Conservation (phyloP, 2,113 vertebrate species). For the Gambusia holbrooki region DNA sequence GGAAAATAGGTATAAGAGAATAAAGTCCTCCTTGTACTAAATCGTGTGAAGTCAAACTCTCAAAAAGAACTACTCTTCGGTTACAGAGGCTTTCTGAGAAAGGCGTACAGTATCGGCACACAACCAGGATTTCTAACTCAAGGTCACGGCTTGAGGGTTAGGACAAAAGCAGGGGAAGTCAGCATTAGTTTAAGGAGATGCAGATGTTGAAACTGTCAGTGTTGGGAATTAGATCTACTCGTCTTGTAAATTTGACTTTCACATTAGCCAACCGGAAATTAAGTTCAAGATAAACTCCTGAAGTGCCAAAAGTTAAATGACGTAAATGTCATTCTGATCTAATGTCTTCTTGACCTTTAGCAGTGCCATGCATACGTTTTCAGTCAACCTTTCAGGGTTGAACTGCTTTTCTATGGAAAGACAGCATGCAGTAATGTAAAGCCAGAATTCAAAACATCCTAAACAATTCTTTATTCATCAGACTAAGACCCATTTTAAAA, state of each 20-base stretch:
- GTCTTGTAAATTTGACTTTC: slow-evolving; percentile 17
- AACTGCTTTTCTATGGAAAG: background rate
- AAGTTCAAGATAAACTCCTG: slow-evolving; percentile 1
- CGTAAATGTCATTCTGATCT: slow-evolving; percentile 2
- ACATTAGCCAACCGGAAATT: slow-evolving; percentile 18
- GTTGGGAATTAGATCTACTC: slow-evolving; percentile 29
- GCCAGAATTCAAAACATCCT: background rate
- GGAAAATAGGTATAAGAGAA: background rate
- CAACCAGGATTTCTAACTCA: slow-evolving; percentile 25
- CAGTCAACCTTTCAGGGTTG: background rate
- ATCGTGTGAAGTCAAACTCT: slow-evolving; percentile 11
- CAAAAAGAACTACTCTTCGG: slow-evolving; percentile 6
- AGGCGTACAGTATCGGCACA: slow-evolving; percentile 6
- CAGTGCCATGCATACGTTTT: background rate
- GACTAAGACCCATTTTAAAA: background rate
- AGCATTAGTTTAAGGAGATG: slow-evolving; percentile 18
- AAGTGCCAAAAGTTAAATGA: background rate
- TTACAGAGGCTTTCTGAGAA: background rate
- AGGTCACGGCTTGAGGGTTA: slow-evolving; percentile 19
- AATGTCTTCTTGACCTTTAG: slow-evolving; percentile 1
- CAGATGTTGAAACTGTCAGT: slow-evolving; percentile 39
- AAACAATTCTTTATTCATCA: too few relatives aligned
- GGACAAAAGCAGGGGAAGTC: slow-evolving; percentile 12
- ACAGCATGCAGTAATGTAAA: background rate
- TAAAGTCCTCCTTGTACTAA: slow-evolving; percentile 18